These are phyloP conservation scores for Epistrophe grossulariae DNA, from an alignment of 2,888 invertebrate genomes.

Conservation along the genomic window DNA sequence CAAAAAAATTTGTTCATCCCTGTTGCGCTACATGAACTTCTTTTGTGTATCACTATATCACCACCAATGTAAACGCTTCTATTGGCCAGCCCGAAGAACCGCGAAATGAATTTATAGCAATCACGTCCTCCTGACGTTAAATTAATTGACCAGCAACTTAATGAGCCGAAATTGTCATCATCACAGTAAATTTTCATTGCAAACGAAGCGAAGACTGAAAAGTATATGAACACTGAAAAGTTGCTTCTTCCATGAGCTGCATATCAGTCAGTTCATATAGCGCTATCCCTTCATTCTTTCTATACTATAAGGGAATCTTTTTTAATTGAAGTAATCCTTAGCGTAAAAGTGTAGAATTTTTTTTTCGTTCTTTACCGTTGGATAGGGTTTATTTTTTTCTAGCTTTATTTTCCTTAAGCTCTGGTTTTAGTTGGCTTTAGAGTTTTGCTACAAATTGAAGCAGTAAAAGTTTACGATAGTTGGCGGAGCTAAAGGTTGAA, in stretches of 20 bases:
- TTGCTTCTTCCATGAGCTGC: neutral
- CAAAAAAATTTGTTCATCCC: conserved; percentile 28
- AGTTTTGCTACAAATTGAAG: conserved; percentile 53
- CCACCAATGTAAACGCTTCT: conserved; percentile 3
- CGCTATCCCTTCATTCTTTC: conserved; percentile 2
- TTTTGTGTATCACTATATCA: conserved; percentile 36
- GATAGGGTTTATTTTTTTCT: conserved; percentile 1
- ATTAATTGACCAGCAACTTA: conserved; percentile 70
- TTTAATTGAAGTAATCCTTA: conserved; percentile 72
- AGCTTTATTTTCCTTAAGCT: conserved; percentile 24
- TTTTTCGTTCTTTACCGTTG: neutral
- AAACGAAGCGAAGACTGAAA: conserved; percentile 23
- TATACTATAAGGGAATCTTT: conserved; percentile 53
- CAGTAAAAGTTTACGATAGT: conserved; percentile 65
- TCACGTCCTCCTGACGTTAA: conserved; percentile 71
- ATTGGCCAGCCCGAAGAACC: neutral
- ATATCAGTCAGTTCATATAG: neutral
- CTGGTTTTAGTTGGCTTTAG: conserved; percentile 31
- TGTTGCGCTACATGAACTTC: conserved; percentile 61
- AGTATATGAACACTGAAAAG: conserved; percentile 18
- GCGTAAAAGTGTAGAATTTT: conserved; percentile 45
- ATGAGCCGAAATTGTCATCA: conserved; percentile 73
- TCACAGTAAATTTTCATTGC: conserved; percentile 69
- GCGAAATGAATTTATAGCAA: conserved; percentile 67
- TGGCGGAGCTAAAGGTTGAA: conserved; percentile 13